Percentiles rank a stretch among this genome's conserved stretches.
phyloP scores from a whole-genome alignment of 2,888 invertebrate genomes.

The Zele albiditarsus region DNA sequence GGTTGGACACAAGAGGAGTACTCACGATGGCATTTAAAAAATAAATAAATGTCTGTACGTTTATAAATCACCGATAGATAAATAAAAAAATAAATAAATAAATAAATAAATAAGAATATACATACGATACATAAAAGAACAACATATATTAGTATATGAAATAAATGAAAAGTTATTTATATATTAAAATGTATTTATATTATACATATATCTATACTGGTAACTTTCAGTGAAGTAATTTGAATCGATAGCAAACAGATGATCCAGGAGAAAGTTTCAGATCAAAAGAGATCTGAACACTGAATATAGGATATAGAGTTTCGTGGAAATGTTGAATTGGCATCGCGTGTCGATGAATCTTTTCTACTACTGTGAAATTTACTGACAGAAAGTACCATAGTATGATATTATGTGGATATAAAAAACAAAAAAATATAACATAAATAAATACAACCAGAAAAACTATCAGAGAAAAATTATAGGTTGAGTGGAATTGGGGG shows the following conservation, averaged over 20 bases:
- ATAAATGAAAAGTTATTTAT: not conserved
- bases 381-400: not conserved
- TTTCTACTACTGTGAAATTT: not conserved
- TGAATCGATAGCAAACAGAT: not conserved
- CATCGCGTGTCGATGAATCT: not conserved
- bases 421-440: not conserved
- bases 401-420: not conserved
- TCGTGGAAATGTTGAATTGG: not conserved
- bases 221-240: not conserved
- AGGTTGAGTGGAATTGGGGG: too few relatives aligned
- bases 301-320: not conserved
- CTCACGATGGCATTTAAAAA: constrained; percentile 14
- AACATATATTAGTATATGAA: not conserved
- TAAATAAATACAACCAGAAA: not conserved
- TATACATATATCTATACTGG: not conserved
- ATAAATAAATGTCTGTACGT: not conserved
- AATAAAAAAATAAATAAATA: not conserved
- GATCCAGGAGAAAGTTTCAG: constrained; percentile 14
- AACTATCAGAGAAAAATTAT: not conserved
- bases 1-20: constrained; percentile 21
- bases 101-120: not conserved
- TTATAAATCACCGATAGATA: not conserved
- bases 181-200: not conserved
- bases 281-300: not conserved
- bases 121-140: not conserved